Evolutionary conservation across 2,888 invertebrate genomes (phyloP), one percentile per base, ranked within the genome.

Genomic region (Drosophila monieri): DNA sequence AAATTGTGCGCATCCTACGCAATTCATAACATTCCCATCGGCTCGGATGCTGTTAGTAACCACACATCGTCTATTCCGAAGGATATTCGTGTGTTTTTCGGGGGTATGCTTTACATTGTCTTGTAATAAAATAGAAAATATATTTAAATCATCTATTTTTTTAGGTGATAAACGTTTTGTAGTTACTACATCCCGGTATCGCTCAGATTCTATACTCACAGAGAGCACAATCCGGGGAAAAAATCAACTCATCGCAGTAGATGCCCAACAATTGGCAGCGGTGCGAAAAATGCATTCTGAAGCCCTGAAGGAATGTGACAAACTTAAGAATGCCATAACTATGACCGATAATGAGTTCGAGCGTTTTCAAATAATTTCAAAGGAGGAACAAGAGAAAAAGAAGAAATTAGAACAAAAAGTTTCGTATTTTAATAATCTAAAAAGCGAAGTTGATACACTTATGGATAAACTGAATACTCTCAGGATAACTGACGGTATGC

Each of bases 21-120:
- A 1, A 92, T 97, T 14, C 94, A 96, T 81, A 93, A 92, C 53
- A 95, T 96, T 84, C 96, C 96, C 0, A 93, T 96, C 18, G 97
- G 96, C 1, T 93, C 93, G 53, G 92, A 93, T 0, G 91, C 91
- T 41, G 95, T 95, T 0, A 94, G 94, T 78, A 92, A 93, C 9
- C 92, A 93, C 86, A 93, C 93, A 25, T 93, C 93, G 1, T 89
- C 91, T 6, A 92, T 96, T 55, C 96, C 96, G 0, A 88, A 90
- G 0, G 89, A 93, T 39, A 93, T 96, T 39, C 92, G 85, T 0
- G 88, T 90, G 12, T 96, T 94, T 86, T 96, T 94, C 80, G 94
- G 95, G 35, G 94, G 95, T 95, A 89, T 92, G 92, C 6, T 32
- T 35, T 35, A 35, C 6, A 10, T 9, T 58, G 15, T 49, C 23